phyloP scores from a whole-genome alignment of 2,888 invertebrate genomes.

The Steinernema scapterisci region DNA sequence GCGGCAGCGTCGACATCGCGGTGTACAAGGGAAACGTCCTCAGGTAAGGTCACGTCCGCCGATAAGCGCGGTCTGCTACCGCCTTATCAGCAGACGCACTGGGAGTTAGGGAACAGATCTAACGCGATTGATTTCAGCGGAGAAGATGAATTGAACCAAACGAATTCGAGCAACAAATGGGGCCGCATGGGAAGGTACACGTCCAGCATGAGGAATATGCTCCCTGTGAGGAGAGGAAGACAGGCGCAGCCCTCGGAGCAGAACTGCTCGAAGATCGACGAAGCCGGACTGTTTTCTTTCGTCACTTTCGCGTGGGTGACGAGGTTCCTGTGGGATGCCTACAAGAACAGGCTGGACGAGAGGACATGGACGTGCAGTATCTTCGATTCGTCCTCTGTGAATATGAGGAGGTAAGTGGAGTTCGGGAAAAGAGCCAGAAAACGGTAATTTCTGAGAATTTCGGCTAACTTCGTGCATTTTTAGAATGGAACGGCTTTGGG shows the following conservation, averaged over 20 bases:
- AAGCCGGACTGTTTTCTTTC: slow-evolving; percentile 68
- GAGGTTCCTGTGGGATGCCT: slow-evolving; percentile 68
- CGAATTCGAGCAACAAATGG: slow-evolving; percentile 16
- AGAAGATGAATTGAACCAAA: slow-evolving; percentile 5
- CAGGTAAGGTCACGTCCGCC: not conserved
- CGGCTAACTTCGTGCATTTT: not conserved
- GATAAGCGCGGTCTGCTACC: not conserved
- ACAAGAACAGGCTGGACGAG: slow-evolving; percentile 51
- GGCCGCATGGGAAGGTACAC: slow-evolving; percentile 13
- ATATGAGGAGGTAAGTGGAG: slow-evolving; percentile 57
- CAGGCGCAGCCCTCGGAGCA: slow-evolving; percentile 24
- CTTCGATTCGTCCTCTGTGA: slow-evolving; percentile 68
- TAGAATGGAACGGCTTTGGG: slow-evolving; percentile 64
- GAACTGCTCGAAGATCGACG: slow-evolving; percentile 60
- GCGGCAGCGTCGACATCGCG: slow-evolving; percentile 22
- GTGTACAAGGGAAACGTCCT: slow-evolving; percentile 27
- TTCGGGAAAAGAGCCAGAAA: no score
- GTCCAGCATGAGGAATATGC: slow-evolving; percentile 28
- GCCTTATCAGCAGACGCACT: no score
- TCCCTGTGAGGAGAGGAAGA: slow-evolving; percentile 13
- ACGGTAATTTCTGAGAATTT: slow-evolving; percentile 27
- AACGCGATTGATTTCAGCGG: not conserved
- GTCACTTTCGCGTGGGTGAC: slow-evolving; percentile 70
- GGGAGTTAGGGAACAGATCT: not conserved
- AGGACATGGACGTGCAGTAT: slow-evolving; percentile 66